These are phyloP conservation scores for Apotomis capreana DNA, from an alignment of 2,888 invertebrate species.

Conservation along the genomic window DNA sequence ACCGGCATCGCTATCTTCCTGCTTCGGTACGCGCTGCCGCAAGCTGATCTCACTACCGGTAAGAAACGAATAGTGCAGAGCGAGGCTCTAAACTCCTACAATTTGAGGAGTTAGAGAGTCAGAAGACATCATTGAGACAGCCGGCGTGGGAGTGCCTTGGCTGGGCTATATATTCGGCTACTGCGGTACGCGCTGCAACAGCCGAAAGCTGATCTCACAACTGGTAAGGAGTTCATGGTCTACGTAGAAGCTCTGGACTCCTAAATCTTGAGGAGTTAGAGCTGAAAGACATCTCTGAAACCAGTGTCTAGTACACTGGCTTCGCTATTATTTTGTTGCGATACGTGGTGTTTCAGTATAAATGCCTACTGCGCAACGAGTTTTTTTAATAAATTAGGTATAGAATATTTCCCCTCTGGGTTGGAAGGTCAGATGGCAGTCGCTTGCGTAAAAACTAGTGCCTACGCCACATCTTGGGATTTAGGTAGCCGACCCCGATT, in stretches of 20 bases:
- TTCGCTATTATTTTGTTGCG: neutral
- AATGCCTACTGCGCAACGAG: neutral
- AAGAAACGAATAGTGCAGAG: constrained; percentile 40
- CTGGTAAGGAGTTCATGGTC: constrained; percentile 77
- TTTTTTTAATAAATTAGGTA: no score
- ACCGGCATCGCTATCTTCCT: constrained; percentile 96
- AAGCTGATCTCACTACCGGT: constrained; percentile 94
- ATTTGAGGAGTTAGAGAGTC: no score
- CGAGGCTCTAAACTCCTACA: no score
- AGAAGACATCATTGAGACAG: no score
- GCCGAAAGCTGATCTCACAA: constrained; percentile 94
- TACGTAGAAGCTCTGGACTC: no score
- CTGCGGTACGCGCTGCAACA: constrained; percentile 85
- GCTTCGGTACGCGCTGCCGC: constrained; percentile 90
- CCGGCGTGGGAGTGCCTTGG: no score
- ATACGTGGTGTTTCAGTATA: neutral
- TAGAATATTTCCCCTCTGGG: no score
- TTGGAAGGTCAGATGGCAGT: no score
- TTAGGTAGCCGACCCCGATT: no score
- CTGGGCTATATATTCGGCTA: constrained; percentile 72
- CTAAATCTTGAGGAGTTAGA: no score
- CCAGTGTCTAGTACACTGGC: neutral
- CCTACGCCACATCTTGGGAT: no score
- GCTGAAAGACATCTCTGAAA: neutral
- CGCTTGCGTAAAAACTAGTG: no score